Percentiles rank a stretch among this genome's conserved stretches.
Evolutionary conservation across 2,797 vertebrate species (phyloP).

Genomic region (Ibycter americanus): DNA sequence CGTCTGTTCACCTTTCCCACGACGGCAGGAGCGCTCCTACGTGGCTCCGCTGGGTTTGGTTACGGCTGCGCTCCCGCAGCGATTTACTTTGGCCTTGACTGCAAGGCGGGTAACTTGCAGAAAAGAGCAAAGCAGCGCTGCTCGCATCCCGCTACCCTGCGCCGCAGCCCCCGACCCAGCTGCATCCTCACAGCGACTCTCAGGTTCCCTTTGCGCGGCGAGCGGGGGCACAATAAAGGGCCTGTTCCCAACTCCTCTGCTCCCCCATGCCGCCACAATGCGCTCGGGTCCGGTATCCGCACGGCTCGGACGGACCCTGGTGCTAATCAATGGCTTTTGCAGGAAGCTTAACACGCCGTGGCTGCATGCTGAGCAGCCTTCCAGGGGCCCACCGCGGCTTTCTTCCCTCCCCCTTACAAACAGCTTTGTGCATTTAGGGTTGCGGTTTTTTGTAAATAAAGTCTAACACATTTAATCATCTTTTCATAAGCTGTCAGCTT

Average conservation of each 20-base stretch:
- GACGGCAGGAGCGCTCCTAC: accelerated
- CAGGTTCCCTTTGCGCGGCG: background rate
- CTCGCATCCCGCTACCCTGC: accelerated
- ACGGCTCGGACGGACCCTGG: accelerated
- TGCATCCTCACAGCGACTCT: accelerated
- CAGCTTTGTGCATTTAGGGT: background rate
- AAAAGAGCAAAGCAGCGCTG: accelerated
- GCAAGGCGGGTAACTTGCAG: accelerated
- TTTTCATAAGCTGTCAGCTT: conserved; percentile 34
- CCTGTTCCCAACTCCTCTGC: background rate
- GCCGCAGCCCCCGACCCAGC: background rate
- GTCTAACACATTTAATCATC: conserved; percentile 31
- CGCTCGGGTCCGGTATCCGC: accelerated
- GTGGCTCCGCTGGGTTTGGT: accelerated
- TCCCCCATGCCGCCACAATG: background rate
- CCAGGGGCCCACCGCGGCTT: background rate
- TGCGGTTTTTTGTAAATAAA: background rate
- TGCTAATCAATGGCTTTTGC: background rate
- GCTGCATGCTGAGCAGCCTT: background rate
- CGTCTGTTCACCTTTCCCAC: accelerated
- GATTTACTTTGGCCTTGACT: accelerated
- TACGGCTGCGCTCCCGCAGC: background rate
- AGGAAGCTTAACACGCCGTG: background rate
- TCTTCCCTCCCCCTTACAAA: background rate
- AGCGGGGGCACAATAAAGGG: background rate